phyloP scores from a whole-genome alignment of 2,113 vertebrate genomes.

The Oxyruncus cristatus region DNA sequence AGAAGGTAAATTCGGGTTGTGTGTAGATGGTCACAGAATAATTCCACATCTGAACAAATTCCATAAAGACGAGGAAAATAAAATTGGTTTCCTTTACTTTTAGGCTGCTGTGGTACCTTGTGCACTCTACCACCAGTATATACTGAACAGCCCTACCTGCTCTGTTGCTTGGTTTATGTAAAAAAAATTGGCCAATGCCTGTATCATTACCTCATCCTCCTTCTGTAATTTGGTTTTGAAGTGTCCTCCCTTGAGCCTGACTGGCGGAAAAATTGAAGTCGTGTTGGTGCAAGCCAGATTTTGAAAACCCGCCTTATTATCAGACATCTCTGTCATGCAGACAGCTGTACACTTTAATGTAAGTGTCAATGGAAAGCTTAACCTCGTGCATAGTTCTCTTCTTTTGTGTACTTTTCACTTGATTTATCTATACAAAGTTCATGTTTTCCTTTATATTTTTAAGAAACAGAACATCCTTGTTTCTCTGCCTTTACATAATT shows the following conservation, averaged over 20 bases:
- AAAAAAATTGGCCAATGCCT: neutral
- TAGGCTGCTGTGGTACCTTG: neutral
- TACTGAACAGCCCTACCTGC: neutral
- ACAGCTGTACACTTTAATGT: neutral
- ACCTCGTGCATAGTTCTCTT: neutral
- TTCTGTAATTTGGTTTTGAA: neutral
- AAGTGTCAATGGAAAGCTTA: neutral
- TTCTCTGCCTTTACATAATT: neutral
- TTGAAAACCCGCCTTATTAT: neutral
- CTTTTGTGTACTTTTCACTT: neutral
- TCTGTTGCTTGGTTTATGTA: neutral
- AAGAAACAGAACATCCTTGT: neutral
- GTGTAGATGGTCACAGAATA: neutral
- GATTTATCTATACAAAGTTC: neutral
- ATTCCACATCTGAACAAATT: neutral
- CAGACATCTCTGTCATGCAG: neutral
- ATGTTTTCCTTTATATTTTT: neutral
- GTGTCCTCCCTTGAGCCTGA: neutral
- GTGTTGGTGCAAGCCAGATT: neutral
- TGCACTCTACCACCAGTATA: neutral
- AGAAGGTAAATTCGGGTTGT: neutral
- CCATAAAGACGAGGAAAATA: neutral
- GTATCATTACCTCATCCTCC: neutral
- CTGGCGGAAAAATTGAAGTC: neutral
- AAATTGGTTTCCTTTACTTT: neutral